Percentiles rank a stretch among this genome's conserved stretches.
These are phyloP conservation scores for Galbula dea DNA, from an alignment of 2,113 vertebrate genomes.

Conservation along the genomic window DNA sequence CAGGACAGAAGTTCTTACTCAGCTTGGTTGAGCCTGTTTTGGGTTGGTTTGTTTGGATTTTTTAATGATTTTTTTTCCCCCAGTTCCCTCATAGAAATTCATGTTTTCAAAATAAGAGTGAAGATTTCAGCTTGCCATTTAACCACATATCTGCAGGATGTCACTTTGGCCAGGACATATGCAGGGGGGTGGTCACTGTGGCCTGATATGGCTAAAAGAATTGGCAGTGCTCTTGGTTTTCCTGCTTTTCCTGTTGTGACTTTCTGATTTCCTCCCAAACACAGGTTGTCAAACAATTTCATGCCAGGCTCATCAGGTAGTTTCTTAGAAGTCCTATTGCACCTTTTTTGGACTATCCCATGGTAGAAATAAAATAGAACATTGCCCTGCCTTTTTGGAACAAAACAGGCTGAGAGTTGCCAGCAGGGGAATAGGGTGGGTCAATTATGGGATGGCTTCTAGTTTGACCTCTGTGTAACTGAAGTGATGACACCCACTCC, in stretches of 20 bases:
- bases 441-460: no score
- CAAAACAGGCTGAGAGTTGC: background rate
- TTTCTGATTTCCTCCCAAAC: background rate
- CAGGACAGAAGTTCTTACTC: background rate
- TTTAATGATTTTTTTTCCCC: background rate
- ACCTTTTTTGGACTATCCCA: background rate
- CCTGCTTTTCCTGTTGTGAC: conserved; percentile 19
- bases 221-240: conserved; percentile 6
- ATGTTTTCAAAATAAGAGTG: background rate
- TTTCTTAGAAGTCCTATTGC: background rate
- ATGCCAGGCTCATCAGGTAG: background rate
- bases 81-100: background rate
- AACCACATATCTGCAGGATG: background rate
- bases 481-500: background rate
- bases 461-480: background rate
- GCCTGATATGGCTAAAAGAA: background rate
- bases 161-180: background rate
- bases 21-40: background rate
- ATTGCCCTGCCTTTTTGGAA: background rate
- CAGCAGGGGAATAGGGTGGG: background rate
- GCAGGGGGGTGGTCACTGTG: background rate
- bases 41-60: background rate
- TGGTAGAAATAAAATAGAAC: background rate
- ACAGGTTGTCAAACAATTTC: background rate
- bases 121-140: background rate